These are phyloP conservation scores for Cremastobaeus sp. DNA, from an alignment of 2,888 invertebrate species.

Conservation along the genomic window DNA sequence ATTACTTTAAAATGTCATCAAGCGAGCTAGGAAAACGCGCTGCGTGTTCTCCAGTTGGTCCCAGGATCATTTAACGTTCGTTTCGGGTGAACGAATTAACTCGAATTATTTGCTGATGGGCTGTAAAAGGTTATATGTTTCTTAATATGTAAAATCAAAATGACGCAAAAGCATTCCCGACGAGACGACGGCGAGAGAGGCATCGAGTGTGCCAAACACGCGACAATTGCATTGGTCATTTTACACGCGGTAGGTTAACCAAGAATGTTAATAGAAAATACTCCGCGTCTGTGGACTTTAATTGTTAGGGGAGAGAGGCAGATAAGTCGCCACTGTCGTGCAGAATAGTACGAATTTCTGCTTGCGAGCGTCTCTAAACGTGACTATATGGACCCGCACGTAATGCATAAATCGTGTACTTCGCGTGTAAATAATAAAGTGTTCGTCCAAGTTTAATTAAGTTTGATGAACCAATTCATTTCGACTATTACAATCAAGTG, in stretches of 20 bases:
- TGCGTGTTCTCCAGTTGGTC: too few species aligned
- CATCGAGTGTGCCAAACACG: slow-evolving; percentile 61
- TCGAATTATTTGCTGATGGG: too few species aligned
- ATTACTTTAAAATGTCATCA: slow-evolving; percentile 27
- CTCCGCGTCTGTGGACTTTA: slow-evolving; percentile 73
- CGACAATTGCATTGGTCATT: slow-evolving; percentile 73
- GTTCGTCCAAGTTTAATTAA: slow-evolving; percentile 27
- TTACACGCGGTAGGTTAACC: slow-evolving; percentile 72
- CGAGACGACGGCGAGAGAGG: slow-evolving; percentile 43
- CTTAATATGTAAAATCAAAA: slow-evolving; percentile 40
- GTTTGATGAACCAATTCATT: slow-evolving; percentile 10
- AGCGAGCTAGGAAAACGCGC: not conserved
- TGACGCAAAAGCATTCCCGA: slow-evolving; percentile 35
- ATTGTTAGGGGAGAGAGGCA: slow-evolving; percentile 67
- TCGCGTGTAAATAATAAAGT: slow-evolving; percentile 35
- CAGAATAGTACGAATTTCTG: slow-evolving; percentile 54
- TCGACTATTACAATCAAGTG: not conserved
- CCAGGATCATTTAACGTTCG: too few species aligned
- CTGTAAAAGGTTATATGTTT: slow-evolving; percentile 19
- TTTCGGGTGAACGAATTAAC: too few species aligned
- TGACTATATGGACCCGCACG: slow-evolving; percentile 23
- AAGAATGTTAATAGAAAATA: slow-evolving; percentile 78
- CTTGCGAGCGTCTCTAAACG: slow-evolving; percentile 32
- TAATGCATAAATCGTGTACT: slow-evolving; percentile 33
- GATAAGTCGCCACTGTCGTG: slow-evolving; percentile 56